These are phyloP conservation scores for Polymixis flavicincta DNA, from an alignment of 2,888 invertebrate genomes.

Conservation along the genomic window DNA sequence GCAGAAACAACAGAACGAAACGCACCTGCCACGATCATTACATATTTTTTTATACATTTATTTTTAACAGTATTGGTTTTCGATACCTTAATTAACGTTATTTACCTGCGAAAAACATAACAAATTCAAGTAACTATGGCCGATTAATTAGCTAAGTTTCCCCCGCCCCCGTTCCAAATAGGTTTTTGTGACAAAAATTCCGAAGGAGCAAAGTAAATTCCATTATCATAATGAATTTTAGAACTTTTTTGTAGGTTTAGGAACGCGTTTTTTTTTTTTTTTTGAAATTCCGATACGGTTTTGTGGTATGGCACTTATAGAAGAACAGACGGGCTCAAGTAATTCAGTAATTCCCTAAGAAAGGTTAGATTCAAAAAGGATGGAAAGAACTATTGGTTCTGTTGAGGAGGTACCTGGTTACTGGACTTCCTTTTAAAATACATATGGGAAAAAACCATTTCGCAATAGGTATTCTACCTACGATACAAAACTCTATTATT, in stretches of 20 bases:
- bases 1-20: neutral
- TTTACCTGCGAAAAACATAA: neutral
- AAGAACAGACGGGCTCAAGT: neutral
- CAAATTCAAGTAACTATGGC: neutral
- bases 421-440: neutral
- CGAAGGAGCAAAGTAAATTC: slow-evolving; percentile 14
- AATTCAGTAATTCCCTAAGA: neutral
- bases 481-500: neutral
- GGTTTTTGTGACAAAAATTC: slow-evolving; percentile 15
- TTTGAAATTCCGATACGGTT: neutral
- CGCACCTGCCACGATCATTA: neutral
- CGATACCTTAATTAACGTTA: neutral
- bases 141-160: slow-evolving; percentile 33
- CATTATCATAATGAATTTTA: slow-evolving; percentile 40
- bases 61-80: neutral
- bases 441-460: neutral
- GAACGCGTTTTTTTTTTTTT: neutral
- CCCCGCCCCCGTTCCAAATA: slow-evolving; percentile 6
- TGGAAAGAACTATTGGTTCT: neutral
- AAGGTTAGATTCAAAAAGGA: neutral
- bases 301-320: neutral
- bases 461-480: neutral
- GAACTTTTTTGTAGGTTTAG: slow-evolving; percentile 5
- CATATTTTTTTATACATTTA: neutral
- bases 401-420: neutral